These are phyloP conservation scores for Megathymus violae DNA, from an alignment of 1,140 invertebrate species.

Conservation along the genomic window DNA sequence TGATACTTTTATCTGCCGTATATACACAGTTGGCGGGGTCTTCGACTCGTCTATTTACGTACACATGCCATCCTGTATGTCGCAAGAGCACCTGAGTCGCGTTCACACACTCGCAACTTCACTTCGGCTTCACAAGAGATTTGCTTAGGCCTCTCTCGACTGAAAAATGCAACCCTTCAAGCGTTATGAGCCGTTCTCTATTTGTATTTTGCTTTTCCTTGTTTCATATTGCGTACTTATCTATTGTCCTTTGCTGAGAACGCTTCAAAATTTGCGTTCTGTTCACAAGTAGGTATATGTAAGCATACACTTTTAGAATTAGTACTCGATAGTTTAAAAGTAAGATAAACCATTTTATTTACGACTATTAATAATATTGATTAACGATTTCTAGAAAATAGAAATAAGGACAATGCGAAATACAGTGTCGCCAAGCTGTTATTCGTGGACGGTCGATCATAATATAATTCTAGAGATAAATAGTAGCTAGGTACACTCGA, in stretches of 20 bases:
- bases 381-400: constrained; percentile 11
- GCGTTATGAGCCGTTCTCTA: constrained; percentile 12
- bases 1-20: constrained; percentile 45
- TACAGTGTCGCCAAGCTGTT: constrained; percentile 1
- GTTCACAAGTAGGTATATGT: neutral
- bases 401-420: constrained; percentile 7
- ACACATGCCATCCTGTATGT: constrained; percentile 48
- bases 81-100: constrained; percentile 53
- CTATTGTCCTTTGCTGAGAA: neutral
- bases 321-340: neutral
- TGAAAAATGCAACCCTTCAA: constrained; percentile 23
- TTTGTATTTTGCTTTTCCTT: constrained; percentile 17
- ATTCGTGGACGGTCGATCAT: constrained; percentile 5
- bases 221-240: neutral
- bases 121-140: constrained; percentile 30
- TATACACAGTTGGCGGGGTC: constrained; percentile 56
- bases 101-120: constrained; percentile 37
- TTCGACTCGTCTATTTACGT: constrained; percentile 55
- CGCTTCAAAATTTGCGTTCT: neutral
- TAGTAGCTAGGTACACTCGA: constrained; percentile 7
- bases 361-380: neutral
- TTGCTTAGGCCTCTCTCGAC: constrained; percentile 25
- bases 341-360: constrained; percentile 12
- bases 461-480: constrained; percentile 1
- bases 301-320: neutral